phyloP scores from a whole-genome alignment of 2,113 vertebrate genomes.

The Enhydra lutris region DNA sequence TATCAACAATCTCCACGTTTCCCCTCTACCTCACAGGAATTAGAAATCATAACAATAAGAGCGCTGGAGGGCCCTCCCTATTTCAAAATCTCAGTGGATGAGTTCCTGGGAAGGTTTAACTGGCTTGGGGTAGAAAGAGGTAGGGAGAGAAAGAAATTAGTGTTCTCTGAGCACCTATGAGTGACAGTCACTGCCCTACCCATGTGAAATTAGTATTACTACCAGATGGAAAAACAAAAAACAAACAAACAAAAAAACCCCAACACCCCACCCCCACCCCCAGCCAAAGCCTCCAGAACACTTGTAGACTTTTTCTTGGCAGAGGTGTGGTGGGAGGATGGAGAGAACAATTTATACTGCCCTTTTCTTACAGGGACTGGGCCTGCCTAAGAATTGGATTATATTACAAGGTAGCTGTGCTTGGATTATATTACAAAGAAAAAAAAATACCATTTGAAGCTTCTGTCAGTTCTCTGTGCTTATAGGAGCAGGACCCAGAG shows the following conservation, averaged over 20 bases:
- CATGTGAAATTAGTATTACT: background rate
- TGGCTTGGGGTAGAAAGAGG: background rate
- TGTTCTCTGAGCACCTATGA: background rate
- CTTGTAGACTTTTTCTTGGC: background rate
- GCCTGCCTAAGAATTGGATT: background rate
- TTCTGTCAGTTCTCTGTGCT: background rate
- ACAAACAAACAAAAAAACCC: background rate
- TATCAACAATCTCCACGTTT: background rate
- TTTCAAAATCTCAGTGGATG: background rate
- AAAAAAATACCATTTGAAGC: background rate
- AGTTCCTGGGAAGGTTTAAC: background rate
- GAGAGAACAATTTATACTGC: background rate
- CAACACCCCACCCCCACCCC: too few species aligned
- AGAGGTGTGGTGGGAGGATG: background rate
- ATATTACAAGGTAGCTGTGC: background rate
- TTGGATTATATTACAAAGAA: background rate
- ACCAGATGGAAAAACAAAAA: background rate
- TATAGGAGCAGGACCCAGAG: background rate
- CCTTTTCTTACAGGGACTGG: background rate
- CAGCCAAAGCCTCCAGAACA: background rate
- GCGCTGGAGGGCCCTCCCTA: background rate
- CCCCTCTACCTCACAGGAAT: background rate
- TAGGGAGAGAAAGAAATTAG: background rate
- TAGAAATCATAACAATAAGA: background rate
- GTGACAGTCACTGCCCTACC: background rate